Percentiles rank a stretch among this genome's conserved stretches.
Conservation (phyloP, 37 sponge, comb jelly and placozoan genomes). For the Lycopodina hypogea region DNA sequence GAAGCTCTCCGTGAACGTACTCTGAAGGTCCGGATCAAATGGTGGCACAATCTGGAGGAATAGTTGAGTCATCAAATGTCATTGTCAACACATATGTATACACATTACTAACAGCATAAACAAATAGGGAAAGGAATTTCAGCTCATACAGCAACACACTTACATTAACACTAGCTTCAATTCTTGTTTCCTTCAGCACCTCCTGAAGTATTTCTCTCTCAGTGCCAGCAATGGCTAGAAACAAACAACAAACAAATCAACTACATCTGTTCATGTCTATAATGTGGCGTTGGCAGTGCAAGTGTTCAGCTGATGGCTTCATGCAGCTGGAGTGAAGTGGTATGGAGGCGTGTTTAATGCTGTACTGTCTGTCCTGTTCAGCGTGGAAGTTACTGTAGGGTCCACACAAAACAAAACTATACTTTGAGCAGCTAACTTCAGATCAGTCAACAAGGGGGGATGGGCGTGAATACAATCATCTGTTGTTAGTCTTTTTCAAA, state of each 20-base stretch:
- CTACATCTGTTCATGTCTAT: no score
- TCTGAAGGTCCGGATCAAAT: not conserved
- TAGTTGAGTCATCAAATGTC: not conserved
- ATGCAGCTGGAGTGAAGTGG: no score
- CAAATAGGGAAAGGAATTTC: not conserved
- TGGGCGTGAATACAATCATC: no score
- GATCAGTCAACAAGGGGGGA: no score
- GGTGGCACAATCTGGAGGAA: conserved; percentile 26
- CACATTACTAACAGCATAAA: not conserved
- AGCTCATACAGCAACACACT: not conserved
- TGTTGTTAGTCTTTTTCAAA: no score
- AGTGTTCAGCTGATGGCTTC: no score
- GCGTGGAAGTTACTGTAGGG: no score
- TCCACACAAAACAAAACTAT: no score
- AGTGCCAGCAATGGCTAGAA: conserved; percentile 25
- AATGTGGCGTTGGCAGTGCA: no score
- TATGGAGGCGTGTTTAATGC: no score
- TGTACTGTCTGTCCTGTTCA: no score
- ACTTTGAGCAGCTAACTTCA: no score
- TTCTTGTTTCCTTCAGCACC: conserved; percentile 70
- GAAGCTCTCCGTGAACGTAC: conserved; percentile 59
- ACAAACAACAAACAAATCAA: not conserved
- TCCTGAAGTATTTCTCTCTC: conserved; percentile 56
- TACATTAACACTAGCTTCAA: conserved; percentile 73
- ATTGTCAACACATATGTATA: not conserved